These are phyloP conservation scores for Orthosia gothica DNA, from an alignment of 2,888 invertebrate species.

Conservation along the genomic window DNA sequence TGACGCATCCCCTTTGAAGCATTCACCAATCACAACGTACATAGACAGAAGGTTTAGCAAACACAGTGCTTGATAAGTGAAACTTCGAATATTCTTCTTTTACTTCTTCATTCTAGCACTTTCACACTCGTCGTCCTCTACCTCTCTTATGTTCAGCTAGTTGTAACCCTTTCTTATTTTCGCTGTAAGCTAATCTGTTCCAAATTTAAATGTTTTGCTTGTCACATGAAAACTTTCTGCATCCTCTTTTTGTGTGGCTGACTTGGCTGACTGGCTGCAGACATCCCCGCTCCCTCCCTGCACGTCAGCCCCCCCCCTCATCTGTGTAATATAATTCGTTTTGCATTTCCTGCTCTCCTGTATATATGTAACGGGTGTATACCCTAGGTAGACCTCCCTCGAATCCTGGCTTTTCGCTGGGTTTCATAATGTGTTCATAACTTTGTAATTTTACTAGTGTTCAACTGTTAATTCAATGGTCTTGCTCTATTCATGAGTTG, in stretches of 20 bases:
- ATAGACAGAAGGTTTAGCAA: not conserved
- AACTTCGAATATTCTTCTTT: too few species aligned
- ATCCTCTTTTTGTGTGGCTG: not conserved
- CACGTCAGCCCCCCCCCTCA: not conserved
- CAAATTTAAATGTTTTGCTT: not conserved
- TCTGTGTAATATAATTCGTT: conserved; percentile 46
- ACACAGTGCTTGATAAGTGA: not conserved
- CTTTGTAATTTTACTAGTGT: conserved; percentile 1
- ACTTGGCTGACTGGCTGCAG: not conserved
- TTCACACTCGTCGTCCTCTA: not conserved
- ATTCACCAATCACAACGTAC: not conserved
- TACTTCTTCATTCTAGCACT: too few species aligned
- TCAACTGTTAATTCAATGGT: not conserved
- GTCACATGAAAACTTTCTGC: not conserved
- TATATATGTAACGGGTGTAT: conserved; percentile 6
- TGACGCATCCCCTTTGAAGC: conserved; percentile 27
- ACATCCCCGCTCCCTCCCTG: not conserved
- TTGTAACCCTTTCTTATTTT: too few species aligned
- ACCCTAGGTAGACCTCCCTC: not conserved
- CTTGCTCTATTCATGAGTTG: too few species aligned
- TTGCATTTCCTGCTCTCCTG: conserved; percentile 25
- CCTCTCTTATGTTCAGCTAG: too few species aligned
- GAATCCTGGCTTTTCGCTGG: not conserved
- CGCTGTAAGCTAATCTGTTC: too few species aligned
- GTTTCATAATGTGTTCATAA: conserved; percentile 1